Conservation (phyloP, 2,888 invertebrate genomes). For the Stegana nigrithorax region DNA sequence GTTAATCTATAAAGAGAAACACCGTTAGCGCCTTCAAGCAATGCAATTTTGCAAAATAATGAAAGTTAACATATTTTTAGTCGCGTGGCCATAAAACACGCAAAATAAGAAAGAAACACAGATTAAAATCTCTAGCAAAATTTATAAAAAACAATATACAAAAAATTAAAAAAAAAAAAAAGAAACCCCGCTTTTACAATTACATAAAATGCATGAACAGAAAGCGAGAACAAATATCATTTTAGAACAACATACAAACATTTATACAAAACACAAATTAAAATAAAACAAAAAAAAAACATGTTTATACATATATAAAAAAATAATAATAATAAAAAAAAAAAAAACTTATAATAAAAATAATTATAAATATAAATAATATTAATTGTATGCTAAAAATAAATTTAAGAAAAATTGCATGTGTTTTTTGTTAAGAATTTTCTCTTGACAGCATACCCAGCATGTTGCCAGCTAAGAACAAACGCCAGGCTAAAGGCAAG, state of each 20-base stretch:
- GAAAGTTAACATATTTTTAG: constrained; percentile 6
- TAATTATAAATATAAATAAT: too few species aligned
- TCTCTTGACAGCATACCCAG: too few species aligned
- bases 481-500: too few species aligned
- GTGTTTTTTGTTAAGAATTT: too few species aligned
- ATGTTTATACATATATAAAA: too few species aligned
- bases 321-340: background rate
- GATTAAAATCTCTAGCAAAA: constrained; percentile 1
- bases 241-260: background rate
- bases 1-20: background rate
- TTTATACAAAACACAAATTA: background rate
- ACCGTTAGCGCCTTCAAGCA: constrained; percentile 10
- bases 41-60: background rate
- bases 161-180: too few species aligned
- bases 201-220: background rate
- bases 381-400: too few species aligned
- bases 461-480: too few species aligned
- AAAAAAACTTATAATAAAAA: too few species aligned
- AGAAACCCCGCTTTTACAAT: too few species aligned
- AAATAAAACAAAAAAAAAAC: background rate
- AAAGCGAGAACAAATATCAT: background rate
- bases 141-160: too few species aligned
- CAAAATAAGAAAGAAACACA: background rate
- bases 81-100: background rate
- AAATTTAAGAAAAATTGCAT: too few species aligned